These are phyloP conservation scores for Siniperca obscura DNA, from an alignment of 2,797 vertebrate species.

Conservation along the genomic window DNA sequence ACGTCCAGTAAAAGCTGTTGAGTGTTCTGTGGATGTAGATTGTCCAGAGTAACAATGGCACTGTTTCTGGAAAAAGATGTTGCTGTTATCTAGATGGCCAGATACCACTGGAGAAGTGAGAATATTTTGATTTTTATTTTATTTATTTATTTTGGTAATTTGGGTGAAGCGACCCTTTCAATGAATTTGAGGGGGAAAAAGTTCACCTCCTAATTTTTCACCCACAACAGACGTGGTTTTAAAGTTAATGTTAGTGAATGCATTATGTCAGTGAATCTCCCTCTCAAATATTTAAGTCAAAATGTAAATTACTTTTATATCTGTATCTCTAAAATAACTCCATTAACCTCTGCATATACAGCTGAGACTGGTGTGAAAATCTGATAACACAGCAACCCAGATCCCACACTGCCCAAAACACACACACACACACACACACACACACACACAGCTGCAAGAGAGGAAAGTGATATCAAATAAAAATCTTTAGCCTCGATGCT, in stretches of 20 bases:
- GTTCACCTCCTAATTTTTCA: no score
- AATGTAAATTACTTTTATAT: neutral
- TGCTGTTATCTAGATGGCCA: no score
- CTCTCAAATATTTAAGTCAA: no score
- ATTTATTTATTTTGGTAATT: no score
- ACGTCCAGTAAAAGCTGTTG: no score
- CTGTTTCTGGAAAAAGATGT: no score
- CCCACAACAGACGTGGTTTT: neutral
- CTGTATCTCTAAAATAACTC: neutral
- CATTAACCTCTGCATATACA: conserved; percentile 20
- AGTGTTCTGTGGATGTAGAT: no score
- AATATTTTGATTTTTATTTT: no score
- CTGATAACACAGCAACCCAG: conserved; percentile 2
- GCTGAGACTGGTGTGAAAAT: conserved; percentile 16
- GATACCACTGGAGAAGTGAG: no score
- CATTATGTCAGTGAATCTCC: neutral
- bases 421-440: neutral
- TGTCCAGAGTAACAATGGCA: no score
- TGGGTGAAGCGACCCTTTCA: no score
- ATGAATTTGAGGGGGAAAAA: no score
- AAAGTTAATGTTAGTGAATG: neutral
- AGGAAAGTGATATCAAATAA: conserved; percentile 10
- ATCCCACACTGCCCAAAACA: neutral
- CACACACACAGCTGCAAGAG: neutral
- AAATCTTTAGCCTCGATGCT: conserved; percentile 6